Evolutionary conservation across 2,888 invertebrate species (phyloP), one percentile per base, ranked within the genome.

Genomic region (Orgyia antiqua): DNA sequence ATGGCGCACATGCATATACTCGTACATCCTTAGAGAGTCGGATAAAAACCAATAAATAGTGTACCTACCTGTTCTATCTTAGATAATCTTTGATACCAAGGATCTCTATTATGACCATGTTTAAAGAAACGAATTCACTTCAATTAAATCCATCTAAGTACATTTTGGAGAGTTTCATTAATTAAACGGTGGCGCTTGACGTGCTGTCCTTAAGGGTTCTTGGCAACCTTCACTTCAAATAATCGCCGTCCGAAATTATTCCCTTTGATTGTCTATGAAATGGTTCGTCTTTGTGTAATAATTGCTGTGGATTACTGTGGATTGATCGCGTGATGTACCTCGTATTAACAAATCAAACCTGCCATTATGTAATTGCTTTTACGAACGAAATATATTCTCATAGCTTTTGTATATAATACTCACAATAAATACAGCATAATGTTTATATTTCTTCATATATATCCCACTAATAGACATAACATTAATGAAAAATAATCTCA

Each of bases 171-270:
- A 61, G 65, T 59, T 58, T 51, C 72, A 68, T 75, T 79, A 78
- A 78, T 77, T 78, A 79, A 74, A 72, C 57, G 54, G 19, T 51
- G 59, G 59, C 59, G 48, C 63, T 68, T 58, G 56, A 66, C 50
- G 38, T 46, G 38, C 43, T 50, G 47, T 49, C 51, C 48, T 57
- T 46, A 46, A 59, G 58, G 58, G 39, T 49, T 42, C 51, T 55
- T 29, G 63, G 54, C 61, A 58, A 51, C 52, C 52, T 42, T 47
- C 66, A 58, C 76, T 76, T 51, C 58, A 69, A 65, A 75, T 79
- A 78, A 82, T 78, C 75, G 70, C 55, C 53, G 68, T 61, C 61
- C 62, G 63, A 70, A 74, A 76, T 77, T 74, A 72, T 72, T 69
- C 71, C 63, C 73, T 76, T 72, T 72, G 70, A 72, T 68, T 75